A percentile compares a stretch with the other conserved stretches of the same genome.
Evolutionary conservation across 2,797 vertebrate genomes (phyloP).

Genomic region (Mallotus villosus): DNA sequence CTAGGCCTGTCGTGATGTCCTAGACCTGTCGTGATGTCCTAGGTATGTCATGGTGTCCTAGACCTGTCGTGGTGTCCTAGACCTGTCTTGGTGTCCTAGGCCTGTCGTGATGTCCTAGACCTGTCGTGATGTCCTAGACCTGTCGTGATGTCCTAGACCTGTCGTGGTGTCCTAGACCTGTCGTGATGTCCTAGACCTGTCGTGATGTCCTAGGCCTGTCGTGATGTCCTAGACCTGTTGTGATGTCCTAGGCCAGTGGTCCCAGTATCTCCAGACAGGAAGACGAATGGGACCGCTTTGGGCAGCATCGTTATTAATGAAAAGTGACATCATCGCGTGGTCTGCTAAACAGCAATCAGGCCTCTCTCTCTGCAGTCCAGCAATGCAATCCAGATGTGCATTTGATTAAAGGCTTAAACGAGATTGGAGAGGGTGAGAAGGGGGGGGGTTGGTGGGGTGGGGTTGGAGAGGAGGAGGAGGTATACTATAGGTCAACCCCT

Average conservation of each 20-base stretch:
- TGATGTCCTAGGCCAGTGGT: slow-evolving; percentile 41
- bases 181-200: slow-evolving; percentile 41
- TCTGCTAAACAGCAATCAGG: slow-evolving; percentile 75
- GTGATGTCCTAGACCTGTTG: slow-evolving; percentile 19
- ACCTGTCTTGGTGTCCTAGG: too few species aligned
- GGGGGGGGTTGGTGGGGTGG: slow-evolving; percentile 24
- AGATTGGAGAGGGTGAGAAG: slow-evolving; percentile 65
- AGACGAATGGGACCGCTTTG: slow-evolving; percentile 65
- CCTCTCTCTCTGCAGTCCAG: slow-evolving; percentile 52
- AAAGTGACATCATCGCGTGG: slow-evolving; percentile 78
- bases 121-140: too few species aligned
- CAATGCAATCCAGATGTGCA: slow-evolving; percentile 79
- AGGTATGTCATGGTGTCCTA: too few species aligned
- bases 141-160: too few species aligned
- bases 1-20: slow-evolving; percentile 8
- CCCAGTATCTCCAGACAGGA: slow-evolving; percentile 53
- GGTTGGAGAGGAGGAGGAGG: slow-evolving; percentile 16
- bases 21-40: too few species aligned
- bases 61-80: too few species aligned
- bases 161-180: slow-evolving; percentile 12
- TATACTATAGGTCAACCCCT: slow-evolving; percentile 59
- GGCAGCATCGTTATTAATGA: slow-evolving; percentile 75
- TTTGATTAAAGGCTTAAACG: slow-evolving; percentile 78
- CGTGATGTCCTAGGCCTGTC: slow-evolving; percentile 35
- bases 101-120: too few species aligned